Evolutionary conservation across 2,888 invertebrate genomes (phyloP), one percentile per base, ranked within the genome.

Genomic region (Lasioglossum oenotherae): DNA sequence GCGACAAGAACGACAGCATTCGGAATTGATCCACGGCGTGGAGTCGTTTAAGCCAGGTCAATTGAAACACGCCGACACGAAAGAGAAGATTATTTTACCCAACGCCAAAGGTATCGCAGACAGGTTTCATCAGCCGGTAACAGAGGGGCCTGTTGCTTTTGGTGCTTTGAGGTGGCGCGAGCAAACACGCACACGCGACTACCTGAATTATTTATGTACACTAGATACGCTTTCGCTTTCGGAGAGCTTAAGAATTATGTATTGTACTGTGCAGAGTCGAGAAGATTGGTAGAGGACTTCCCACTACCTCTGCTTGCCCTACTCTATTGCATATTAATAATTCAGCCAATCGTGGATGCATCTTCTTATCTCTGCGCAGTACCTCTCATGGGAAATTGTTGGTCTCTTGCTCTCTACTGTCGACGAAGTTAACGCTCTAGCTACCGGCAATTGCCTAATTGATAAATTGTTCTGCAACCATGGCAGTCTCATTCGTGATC

Each of bases 11-110:
- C 96, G 96, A 94, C 97, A 97, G 94, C 97, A 97, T 95, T 96
- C 96, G 93, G 98, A 97, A 92, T 96, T 98, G 91, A 97, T 97
- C 93, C 97, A 97, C 92, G 97, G 97, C 90, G 97, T 98, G 93
- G 97, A 97, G 95, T 97, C 96, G 94, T 98, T 98, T 96, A 97
- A 98, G 95, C 95, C 97, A 88, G 96, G 97, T 92, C 96, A 96
- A 93, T 96, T 97, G 95, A 98, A 97, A 95, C 97, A 97, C 94
- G 97, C 98, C 77, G 97, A 97, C 94, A 98, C 98, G 85, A 96
- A 97, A 94, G 98, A 98, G 96, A 98, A 98, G 96, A 97, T 97
- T 93, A 96, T 98, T 90, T 97, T 98, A 93, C 98, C 98, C 84
- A 98, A 97, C 93, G 97, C 98, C 93, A 96, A 98, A 97, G 98